Base-by-base conservation (phyloP, 2,888 invertebrate genomes). In the Adelognathus sp. region DNA sequence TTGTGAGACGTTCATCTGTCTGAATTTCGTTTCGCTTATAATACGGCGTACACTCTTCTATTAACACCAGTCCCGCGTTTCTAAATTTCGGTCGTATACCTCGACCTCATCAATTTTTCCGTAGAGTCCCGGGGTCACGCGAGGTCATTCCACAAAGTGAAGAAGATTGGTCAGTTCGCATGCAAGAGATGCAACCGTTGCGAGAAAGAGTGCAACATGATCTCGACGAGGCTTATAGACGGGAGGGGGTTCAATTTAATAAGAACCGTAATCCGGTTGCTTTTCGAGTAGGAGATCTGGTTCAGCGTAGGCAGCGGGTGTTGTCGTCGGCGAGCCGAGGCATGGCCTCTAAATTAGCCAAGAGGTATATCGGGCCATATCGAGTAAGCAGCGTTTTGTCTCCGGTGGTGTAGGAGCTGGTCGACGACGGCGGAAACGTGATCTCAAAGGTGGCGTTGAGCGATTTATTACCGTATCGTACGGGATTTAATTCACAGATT, bases 1-100 rank as follows among this genome's bases (percentile, higher is more conserved):
- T 39, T 67, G 3, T 84, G 83, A 82, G 83, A 83, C 50, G 1
- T 33, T 7, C 66, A 83, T 29, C 18, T 85, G 0, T 52, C 64
- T 0, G 56, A 83, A 24, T 56, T 85, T 11, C 64, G 58, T 7
- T 82, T 74, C 31, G 83, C 85, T 5, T n/a, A 81, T 0, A 61
- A 79, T 7, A 83, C 84, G 1, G 80, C 84, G 0, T 33, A 16
- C 78, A 78, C 39, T 70, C 71, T 1, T 71, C 69, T 0, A 80
- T 77, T 2, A 75, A 76, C 29, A 64, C 36, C 14, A 56, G 72
- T 3, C 83, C 83, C 0, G 78, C 66, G 1, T 80, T 77, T 27
- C 41, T 82, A 0, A 80, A 80, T 50, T 70, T 80, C 16, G 78
- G 70, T 9, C 29, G 64, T 0, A 56, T 70, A 24, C n/a, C 50